These are phyloP conservation scores for Habroteleia sp. DNA, from an alignment of 2,888 invertebrate species.

Conservation along the genomic window DNA sequence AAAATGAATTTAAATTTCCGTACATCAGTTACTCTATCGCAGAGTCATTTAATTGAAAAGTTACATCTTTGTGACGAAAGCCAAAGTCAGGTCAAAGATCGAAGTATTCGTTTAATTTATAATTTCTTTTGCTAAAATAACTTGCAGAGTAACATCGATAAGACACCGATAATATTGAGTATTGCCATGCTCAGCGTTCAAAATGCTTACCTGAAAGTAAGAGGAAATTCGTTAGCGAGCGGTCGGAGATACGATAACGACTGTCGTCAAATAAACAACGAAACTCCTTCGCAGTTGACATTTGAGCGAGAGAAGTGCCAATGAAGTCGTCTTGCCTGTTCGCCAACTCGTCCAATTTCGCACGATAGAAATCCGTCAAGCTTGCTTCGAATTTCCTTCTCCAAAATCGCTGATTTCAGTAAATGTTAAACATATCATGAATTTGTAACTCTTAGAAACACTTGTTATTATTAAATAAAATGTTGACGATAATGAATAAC, in stretches of 20 bases:
- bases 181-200: constrained; percentile 32
- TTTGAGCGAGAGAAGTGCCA: constrained; percentile 20
- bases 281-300: constrained; percentile 52
- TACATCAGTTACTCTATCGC: too few species aligned
- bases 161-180: constrained; percentile 40
- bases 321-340: constrained; percentile 41
- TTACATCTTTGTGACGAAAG: constrained; percentile 9
- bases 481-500: not conserved
- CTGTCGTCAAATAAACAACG: constrained; percentile 51
- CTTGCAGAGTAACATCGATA: constrained; percentile 64
- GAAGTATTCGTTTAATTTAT: constrained; percentile 69
- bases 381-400: constrained; percentile 22
- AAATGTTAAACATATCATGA: constrained; percentile 19
- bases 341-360: constrained; percentile 48
- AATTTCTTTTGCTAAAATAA: constrained; percentile 66
- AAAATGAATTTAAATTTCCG: too few species aligned
- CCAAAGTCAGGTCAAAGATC: constrained; percentile 41
- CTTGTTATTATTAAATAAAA: constrained; percentile 28
- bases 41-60: constrained; percentile 34
- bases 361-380: constrained; percentile 36
- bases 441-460: too few species aligned
- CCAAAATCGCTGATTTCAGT: constrained; percentile 23
- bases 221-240: constrained; percentile 62
- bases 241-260: constrained; percentile 66
- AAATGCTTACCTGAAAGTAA: constrained; percentile 70